These are phyloP conservation scores for Stratiomys singularior DNA, from an alignment of 2,888 invertebrate genomes.

Conservation along the genomic window DNA sequence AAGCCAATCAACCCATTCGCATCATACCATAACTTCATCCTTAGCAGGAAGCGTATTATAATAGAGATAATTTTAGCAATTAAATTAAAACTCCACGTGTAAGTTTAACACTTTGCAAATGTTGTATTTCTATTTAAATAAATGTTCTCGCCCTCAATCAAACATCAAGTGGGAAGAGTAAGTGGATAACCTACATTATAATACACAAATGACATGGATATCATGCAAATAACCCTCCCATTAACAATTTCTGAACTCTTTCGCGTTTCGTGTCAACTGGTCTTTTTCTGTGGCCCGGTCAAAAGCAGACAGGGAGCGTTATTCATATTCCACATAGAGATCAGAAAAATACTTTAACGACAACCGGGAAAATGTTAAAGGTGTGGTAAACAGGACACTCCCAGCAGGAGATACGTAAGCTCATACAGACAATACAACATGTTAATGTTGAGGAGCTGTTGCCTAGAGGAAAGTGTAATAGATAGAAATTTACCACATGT, in stretches of 20 bases:
- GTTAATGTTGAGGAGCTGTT: background rate
- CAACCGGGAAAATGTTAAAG: constrained; percentile 27
- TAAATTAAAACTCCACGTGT: background rate
- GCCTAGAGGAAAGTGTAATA: constrained; percentile 15
- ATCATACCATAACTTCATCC: too few relatives aligned
- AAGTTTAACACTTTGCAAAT: constrained; percentile 29
- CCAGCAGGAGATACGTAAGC: constrained; percentile 2
- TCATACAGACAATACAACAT: constrained; percentile 8
- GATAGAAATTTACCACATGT: constrained; percentile 38
- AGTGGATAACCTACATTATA: constrained; percentile 28
- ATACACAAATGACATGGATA: constrained; percentile 42
- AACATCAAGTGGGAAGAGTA: background rate
- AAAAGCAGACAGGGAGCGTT: constrained; percentile 31
- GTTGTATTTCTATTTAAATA: constrained; percentile 19
- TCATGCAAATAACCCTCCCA: constrained; percentile 31
- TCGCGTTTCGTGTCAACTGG: constrained; percentile 32
- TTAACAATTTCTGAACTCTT: constrained; percentile 6
- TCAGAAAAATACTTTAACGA: constrained; percentile 36
- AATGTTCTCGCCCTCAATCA: constrained; percentile 20
- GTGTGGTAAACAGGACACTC: constrained; percentile 41
- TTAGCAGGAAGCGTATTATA: background rate
- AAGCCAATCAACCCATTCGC: too few relatives aligned
- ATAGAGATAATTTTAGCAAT: background rate
- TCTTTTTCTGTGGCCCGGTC: constrained; percentile 4
- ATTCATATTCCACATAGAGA: constrained; percentile 21